phyloP scores from a whole-genome alignment of 1,140 invertebrate genomes.

The Pygmarrhopalites habei region DNA sequence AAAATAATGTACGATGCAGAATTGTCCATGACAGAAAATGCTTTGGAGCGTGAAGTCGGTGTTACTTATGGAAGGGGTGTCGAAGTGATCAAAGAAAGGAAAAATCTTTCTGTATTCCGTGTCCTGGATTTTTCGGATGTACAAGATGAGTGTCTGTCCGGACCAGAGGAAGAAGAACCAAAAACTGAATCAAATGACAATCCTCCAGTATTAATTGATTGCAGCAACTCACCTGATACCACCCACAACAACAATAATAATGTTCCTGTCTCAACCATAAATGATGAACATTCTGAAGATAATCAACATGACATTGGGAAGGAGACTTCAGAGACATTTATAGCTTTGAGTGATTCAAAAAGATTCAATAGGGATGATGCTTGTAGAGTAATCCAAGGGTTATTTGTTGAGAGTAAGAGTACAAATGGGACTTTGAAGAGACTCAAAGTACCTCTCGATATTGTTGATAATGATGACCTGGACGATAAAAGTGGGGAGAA shows the following conservation, averaged over 20 bases:
- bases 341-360: slow-evolving; percentile 36
- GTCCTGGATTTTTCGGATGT: slow-evolving; percentile 5
- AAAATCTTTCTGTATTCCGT: not conserved
- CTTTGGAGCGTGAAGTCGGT: too few species aligned
- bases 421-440: slow-evolving; percentile 34
- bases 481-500: slow-evolving; percentile 20
- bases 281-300: not conserved
- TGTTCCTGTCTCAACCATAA: slow-evolving; percentile 22
- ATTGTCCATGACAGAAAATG: too few species aligned
- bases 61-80: too few species aligned
- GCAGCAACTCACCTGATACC: not conserved
- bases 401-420: slow-evolving; percentile 40
- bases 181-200: not conserved
- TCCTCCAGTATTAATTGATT: not conserved
- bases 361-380: slow-evolving; percentile 28
- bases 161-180: slow-evolving; percentile 12
- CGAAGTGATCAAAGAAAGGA: not conserved
- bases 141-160: not conserved
- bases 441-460: slow-evolving; percentile 30
- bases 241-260: slow-evolving; percentile 11
- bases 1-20: too few species aligned
- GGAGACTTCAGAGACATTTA: slow-evolving; percentile 17
- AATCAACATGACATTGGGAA: slow-evolving; percentile 11
- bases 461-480: slow-evolving; percentile 19
- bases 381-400: slow-evolving; percentile 34